Percentiles rank a stretch among this genome's conserved stretches.
Evolutionary conservation across 92 coral and sea anemone species (phyloP).

Genomic region (Zoanthus sansibaricus): DNA sequence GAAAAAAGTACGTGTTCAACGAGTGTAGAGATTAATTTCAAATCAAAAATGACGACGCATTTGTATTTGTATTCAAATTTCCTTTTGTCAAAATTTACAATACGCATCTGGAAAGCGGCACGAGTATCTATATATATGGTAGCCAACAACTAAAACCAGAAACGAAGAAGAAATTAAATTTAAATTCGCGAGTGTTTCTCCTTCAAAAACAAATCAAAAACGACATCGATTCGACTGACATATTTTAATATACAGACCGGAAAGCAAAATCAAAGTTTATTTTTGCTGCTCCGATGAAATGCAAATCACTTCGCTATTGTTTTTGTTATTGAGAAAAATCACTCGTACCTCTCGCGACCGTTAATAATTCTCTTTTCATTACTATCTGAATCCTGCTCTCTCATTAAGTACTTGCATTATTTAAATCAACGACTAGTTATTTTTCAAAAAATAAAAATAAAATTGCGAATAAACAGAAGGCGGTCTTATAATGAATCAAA

Average conservation of each 20-base stretch:
- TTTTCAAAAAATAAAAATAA: constrained; percentile 54
- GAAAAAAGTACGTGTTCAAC: not conserved
- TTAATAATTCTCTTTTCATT: constrained; percentile 44
- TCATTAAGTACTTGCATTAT: constrained; percentile 39
- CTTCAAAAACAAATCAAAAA: constrained; percentile 39
- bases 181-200: not conserved
- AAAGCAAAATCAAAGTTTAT: constrained; percentile 48
- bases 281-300: constrained; percentile 53
- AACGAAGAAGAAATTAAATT: not conserved
- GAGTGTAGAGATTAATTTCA: constrained; percentile 46
- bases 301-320: constrained; percentile 66
- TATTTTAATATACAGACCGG: constrained; percentile 50
- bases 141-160: constrained; percentile 5
- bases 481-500: constrained; percentile 74
- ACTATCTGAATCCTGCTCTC: constrained; percentile 31
- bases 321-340: constrained; percentile 61
- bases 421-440: constrained; percentile 19
- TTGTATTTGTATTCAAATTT: constrained; percentile 82
- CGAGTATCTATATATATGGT: constrained; percentile 2
- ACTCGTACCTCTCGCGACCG: constrained; percentile 56
- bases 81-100: constrained; percentile 62
- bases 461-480: constrained; percentile 60
- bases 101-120: constrained; percentile 51
- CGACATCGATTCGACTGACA: constrained; percentile 36
- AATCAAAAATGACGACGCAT: constrained; percentile 62